phyloP scores from a whole-genome alignment of 1,140 invertebrate genomes.

The Drosophila ogumai region DNA sequence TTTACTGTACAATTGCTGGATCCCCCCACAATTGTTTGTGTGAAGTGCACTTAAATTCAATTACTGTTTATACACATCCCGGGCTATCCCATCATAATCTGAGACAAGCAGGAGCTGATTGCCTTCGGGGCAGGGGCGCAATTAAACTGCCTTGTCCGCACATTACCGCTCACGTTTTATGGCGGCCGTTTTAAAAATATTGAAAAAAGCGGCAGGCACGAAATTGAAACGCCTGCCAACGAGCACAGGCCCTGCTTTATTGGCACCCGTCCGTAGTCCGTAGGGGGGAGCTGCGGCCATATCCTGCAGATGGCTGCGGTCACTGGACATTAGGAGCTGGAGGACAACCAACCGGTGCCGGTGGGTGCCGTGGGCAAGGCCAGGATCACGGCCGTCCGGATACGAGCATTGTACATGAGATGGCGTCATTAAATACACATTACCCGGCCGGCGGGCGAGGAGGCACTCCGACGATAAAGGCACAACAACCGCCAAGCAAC shows the following conservation, averaged over 20 bases:
- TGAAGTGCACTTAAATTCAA: constrained; percentile 27
- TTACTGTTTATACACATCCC: constrained; percentile 24
- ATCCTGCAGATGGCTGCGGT: constrained; percentile 48
- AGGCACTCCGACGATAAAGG: constrained; percentile 57
- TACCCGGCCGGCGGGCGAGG: constrained; percentile 48
- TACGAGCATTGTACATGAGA: constrained; percentile 79
- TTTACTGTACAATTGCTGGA: neutral
- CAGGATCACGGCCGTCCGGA: constrained; percentile 52
- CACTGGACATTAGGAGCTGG: constrained; percentile 68
- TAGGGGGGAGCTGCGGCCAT: constrained; percentile 23
- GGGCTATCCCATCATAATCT: constrained; percentile 24
- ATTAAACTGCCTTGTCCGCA: constrained; percentile 50
- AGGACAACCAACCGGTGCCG: constrained; percentile 59
- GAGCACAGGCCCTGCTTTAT: constrained; percentile 61
- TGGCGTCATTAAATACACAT: constrained; percentile 83
- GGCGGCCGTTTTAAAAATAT: constrained; percentile 69
- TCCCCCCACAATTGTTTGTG: constrained; percentile 2
- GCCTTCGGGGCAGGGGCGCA: constrained; percentile 8
- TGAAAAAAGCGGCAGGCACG: constrained; percentile 42
- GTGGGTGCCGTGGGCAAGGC: constrained; percentile 25
- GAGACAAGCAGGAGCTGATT: constrained; percentile 28
- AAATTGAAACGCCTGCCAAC: constrained; percentile 61
- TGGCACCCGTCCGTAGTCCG: constrained; percentile 50
- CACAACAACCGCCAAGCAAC: constrained; percentile 58
- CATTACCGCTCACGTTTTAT: constrained; percentile 60